Base-by-base conservation (phyloP, 2,888 invertebrate species). In the Panzeria rudis region DNA sequence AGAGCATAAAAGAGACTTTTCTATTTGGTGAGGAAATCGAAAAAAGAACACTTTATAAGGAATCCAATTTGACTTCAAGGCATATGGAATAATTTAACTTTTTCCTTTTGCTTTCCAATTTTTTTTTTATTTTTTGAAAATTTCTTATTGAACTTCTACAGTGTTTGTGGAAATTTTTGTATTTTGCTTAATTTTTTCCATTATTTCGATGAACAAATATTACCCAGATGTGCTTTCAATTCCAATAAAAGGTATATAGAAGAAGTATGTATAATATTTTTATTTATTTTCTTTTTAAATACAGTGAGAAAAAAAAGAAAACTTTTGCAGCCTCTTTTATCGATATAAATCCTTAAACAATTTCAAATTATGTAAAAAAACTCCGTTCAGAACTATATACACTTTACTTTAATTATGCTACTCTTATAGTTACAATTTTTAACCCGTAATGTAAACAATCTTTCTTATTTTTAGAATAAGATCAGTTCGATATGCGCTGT, bases 181-280 rank as follows among this genome's bases (percentile, higher is more conserved):
- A 17, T 72, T 68, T 38, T 64, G 38, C 69, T 73, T 25, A n/a
- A 44, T 64, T 20, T 54, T 56, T 69, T 3, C 23, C 62, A 47
- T 61, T 25, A 17, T 71, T 76, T 66, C 17, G 8, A 2, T 20
- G 35, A 64, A 61, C 85, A 82, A 78, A 78, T 78, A 75, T 82
- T 81, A 82, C 73, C 85, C 85, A 85, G 85, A 82, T 85, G 85
- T 82, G 85, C 71, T 78, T 85, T 85, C 82, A 82, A 85, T 85
- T 85, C 75, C 35, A 85, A 85, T 85, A 82, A 82, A 82, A 71
- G 75, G 56, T 81, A 25, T 73, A 44, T 23, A 47, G 47, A 44
- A 52, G 41, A n/a, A n/a, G n/a, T n/a, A n/a, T n/a, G n/a, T n/a
- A n/a, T n/a, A 17, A 54, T 41, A 69, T 73, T 32, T 35, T 35